Evolutionary conservation across 1,140 invertebrate species (phyloP).

Genomic region (Procambarus virginalis): DNA sequence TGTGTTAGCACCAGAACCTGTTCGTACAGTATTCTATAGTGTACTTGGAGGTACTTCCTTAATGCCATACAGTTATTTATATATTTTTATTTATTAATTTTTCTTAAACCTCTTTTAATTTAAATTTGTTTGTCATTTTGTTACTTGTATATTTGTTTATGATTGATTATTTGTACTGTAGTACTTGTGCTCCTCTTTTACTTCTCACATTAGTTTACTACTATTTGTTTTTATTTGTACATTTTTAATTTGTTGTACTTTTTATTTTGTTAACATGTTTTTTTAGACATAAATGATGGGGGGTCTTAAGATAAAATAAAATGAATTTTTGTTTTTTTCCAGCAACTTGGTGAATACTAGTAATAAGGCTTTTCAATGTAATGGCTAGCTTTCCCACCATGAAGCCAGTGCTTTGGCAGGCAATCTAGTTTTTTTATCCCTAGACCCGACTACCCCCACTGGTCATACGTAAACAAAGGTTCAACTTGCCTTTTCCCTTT

Average conservation of each 20-base stretch:
- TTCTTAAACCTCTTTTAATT: neutral
- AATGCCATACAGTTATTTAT: neutral
- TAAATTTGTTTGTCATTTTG: neutral
- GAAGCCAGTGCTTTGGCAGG: neutral
- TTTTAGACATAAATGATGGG: neutral
- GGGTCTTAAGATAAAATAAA: neutral
- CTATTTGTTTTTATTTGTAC: too few species aligned
- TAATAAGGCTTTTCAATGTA: neutral
- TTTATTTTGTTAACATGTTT: too few species aligned
- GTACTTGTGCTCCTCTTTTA: neutral
- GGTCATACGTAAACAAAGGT: neutral
- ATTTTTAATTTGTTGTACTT: too few species aligned
- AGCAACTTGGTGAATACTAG: neutral
- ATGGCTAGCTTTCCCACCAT: neutral
- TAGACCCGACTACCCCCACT: neutral
- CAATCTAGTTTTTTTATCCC: neutral
- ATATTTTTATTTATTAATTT: neutral
- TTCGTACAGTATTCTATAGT: neutral
- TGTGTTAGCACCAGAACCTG: neutral
- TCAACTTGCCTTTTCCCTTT: neutral
- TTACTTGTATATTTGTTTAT: neutral
- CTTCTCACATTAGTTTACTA: neutral
- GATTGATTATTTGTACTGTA: neutral
- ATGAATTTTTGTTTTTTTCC: too few species aligned
- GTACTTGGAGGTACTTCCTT: neutral